Evolutionary conservation across 2,888 invertebrate genomes (phyloP).

Genomic region (Sinelater perroti): DNA sequence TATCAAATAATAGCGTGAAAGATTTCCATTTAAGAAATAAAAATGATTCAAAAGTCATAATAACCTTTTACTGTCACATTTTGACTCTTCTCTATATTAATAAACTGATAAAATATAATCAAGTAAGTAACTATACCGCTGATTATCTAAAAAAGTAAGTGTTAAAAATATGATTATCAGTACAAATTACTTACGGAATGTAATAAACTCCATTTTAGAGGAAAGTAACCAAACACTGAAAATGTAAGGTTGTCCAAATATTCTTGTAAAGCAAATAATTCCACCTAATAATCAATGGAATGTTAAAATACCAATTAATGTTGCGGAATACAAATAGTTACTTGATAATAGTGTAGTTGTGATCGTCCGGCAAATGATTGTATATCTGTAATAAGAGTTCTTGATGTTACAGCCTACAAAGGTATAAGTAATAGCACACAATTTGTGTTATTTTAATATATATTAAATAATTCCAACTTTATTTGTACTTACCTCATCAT

Average conservation of each 20-base stretch:
- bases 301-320: background rate
- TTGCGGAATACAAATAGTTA: background rate
- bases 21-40: no score
- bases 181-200: slow-evolving; percentile 30
- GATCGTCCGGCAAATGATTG: slow-evolving; percentile 18
- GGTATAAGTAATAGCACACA: slow-evolving; percentile 1
- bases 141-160: slow-evolving; percentile 21
- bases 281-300: slow-evolving; percentile 15
- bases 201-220: slow-evolving; percentile 29
- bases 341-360: slow-evolving; percentile 24
- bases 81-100: slow-evolving; percentile 19
- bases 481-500: slow-evolving; percentile 10
- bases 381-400: slow-evolving; percentile 24
- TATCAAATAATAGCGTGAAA: no score
- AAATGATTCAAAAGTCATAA: no score
- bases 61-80: no score
- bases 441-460: no score
- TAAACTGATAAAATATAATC: slow-evolving; percentile 31
- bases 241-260: slow-evolving; percentile 28
- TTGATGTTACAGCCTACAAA: slow-evolving; percentile 23
- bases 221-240: slow-evolving; percentile 28
- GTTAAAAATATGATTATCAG: no score
- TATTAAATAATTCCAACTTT: background rate
- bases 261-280: slow-evolving; percentile 27
- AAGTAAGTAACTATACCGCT: slow-evolving; percentile 26